phyloP scores from a whole-genome alignment of 2,888 invertebrate genomes.

The Pheosia tremula region DNA sequence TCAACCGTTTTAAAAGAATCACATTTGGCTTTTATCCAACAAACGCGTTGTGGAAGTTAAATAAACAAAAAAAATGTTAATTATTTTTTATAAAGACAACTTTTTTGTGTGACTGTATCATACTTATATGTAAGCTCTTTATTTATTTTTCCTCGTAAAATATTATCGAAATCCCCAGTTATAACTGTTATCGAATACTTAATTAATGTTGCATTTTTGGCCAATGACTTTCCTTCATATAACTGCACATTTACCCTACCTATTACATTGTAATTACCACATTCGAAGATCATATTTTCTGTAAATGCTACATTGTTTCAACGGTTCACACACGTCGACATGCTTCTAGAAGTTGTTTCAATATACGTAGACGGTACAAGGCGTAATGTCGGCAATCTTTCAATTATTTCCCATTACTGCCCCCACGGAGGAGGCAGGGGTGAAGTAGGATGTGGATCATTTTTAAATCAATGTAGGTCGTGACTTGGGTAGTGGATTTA shows the following conservation, averaged over 20 bases:
- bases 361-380: not conserved
- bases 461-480: conserved; percentile 4
- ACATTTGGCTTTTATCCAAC: too few species aligned
- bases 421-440: conserved; percentile 30
- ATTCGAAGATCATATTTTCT: conserved; percentile 9
- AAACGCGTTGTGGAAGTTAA: too few species aligned
- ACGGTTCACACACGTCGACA: conserved; percentile 2
- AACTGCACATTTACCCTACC: too few species aligned
- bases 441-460: conserved; percentile 6
- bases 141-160: not conserved
- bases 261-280: not conserved
- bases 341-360: conserved; percentile 24
- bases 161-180: not conserved
- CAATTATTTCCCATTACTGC: conserved; percentile 40
- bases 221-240: too few species aligned
- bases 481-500: not conserved
- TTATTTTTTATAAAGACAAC: not conserved
- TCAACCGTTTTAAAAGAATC: too few species aligned
- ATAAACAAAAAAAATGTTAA: too few species aligned
- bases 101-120: not conserved
- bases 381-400: conserved; percentile 45
- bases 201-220: not conserved
- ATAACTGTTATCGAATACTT: not conserved
- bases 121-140: not conserved
- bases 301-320: conserved; percentile 9